Base-by-base conservation (phyloP, 2,888 invertebrate genomes). In the Chaitophorus viminalis region DNA sequence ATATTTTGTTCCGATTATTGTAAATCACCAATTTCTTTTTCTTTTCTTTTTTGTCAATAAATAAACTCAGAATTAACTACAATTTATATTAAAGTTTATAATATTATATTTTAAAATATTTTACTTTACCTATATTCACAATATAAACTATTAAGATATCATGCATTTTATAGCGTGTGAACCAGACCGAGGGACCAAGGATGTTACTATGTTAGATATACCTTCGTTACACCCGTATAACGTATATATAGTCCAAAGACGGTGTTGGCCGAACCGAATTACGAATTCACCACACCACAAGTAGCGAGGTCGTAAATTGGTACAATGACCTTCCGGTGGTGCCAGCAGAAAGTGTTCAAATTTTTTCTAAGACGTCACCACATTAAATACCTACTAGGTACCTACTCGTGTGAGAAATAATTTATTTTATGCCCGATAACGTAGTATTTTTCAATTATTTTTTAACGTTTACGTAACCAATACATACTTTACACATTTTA, bases 311-410 rank as follows among this genome's bases (percentile, higher is more conserved):
- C 46, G 85, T 85, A 77, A 86, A 78, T 72, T 78, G 78, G 85
- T 86, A 72, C 77, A 86, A 86, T 78, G 85, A 78, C 77, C 85
- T 86, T 86, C 84, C 84, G 84, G 76, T 46, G 81, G 68, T 36
- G 68, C 60, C 77, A 82, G 54, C 54, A 54, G 82, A 74, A 82
- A 82, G 75, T 84, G 76, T 76, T 84, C 25, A 65, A 65, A 84
- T 65, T 17, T 46, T 17, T 65, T 70, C n/a, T 83, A 31, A 18
- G n/a, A 29, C 77, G 52, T 31, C 18, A 54, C 77, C 18, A 31
- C 25, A 21, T 33, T 6, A n/a, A n/a, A n/a, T n/a, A n/a, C n/a
- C n/a, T n/a, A n/a, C n/a, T n/a, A n/a, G n/a, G n/a, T n/a, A n/a
- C n/a, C 21, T 36, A 77, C 52, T 29, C 21, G 14, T 25, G 21